These are phyloP conservation scores for Orthochromis indermauri DNA, from an alignment of 2,113 vertebrate genomes.

Conservation along the genomic window DNA sequence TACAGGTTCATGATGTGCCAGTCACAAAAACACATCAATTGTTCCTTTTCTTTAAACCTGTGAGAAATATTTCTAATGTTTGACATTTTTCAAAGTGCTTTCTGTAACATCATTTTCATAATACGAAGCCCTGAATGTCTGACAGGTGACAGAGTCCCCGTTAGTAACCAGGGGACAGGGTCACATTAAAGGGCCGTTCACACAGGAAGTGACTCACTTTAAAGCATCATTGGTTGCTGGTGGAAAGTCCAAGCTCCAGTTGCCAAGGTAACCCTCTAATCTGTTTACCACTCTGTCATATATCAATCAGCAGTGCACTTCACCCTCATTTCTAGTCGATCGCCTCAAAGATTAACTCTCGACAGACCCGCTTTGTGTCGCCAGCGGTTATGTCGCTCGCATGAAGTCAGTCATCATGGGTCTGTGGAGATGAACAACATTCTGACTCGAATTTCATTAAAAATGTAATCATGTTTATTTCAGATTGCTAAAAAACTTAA, in stretches of 20 bases:
- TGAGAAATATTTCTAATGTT: neutral
- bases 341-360: neutral
- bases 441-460: neutral
- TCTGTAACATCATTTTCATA: neutral
- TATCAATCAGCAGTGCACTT: neutral
- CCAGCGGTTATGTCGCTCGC: fast-evolving
- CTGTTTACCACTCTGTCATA: neutral
- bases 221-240: neutral
- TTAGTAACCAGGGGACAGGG: neutral
- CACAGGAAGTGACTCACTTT: neutral
- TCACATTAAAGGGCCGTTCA: neutral
- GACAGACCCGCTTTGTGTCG: neutral
- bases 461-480: fast-evolving
- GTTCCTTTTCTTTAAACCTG: neutral
- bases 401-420: neutral
- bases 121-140: neutral
- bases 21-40: neutral
- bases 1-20: neutral
- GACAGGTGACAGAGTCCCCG: neutral
- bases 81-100: neutral
- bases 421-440: neutral
- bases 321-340: neutral
- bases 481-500: neutral
- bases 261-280: neutral
- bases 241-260: neutral